Conservation (phyloP, 2,797 vertebrate species). For the Simalia tracyae region DNA sequence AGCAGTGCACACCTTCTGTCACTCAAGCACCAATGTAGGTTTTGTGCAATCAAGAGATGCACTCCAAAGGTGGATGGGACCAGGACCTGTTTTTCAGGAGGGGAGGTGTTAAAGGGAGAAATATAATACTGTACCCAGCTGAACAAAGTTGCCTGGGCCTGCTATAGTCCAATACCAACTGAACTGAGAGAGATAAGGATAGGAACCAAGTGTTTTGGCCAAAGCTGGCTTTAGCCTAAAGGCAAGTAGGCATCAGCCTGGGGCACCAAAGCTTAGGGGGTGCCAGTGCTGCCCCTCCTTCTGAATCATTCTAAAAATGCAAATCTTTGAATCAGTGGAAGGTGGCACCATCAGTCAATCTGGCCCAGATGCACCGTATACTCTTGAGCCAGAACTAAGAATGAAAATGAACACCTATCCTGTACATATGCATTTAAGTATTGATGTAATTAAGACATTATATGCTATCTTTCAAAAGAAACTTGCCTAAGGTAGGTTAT, state of each 20-base stretch:
- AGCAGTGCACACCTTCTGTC: neutral
- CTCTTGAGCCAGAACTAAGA: neutral
- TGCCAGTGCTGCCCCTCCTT: neutral
- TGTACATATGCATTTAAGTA: neutral
- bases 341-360: neutral
- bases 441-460: neutral
- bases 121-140: neutral
- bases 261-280: neutral
- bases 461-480: neutral
- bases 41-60: neutral
- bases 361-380: neutral
- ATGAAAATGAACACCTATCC: neutral
- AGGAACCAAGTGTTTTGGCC: neutral
- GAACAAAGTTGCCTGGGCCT: neutral
- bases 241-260: neutral
- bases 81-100: neutral
- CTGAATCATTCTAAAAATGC: neutral
- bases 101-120: neutral
- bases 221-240: neutral
- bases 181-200: neutral
- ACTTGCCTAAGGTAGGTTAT: neutral
- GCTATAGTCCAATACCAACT: neutral
- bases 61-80: neutral
- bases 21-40: neutral
- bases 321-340: neutral